Base-by-base conservation (phyloP, 2,113 vertebrate species). In the Picathartes gymnocephalus region DNA sequence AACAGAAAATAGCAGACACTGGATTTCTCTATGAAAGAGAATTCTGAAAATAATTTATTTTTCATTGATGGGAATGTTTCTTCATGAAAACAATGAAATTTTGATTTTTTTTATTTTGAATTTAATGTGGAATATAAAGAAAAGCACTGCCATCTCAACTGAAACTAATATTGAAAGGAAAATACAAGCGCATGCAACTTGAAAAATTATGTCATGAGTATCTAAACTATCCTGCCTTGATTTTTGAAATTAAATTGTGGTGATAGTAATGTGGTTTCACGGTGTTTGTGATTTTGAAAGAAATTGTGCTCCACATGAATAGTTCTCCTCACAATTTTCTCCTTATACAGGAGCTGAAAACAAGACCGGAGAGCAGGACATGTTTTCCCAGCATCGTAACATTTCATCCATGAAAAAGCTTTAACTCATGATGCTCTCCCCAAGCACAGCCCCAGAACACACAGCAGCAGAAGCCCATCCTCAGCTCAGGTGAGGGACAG, bases 371-470 rank as follows among this genome's bases (percentile, higher is more conserved):
- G 33, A 47, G 44, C 31, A 28, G 35, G 9, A 13, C 19, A 8
- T 2, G 7, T 35, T 42, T 60, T 8, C 33, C 37, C 18, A 72
- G 31, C 1, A 1, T 10, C 5, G 7, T 4, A 40, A 70, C n/a
- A 45, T 44, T 37, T 40, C 27, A 27, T 2, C 33, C 31, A 14
- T 13, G 27, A 33, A 24, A 30, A 45, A 47, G 30, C 35, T 30
- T 5, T 10, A 20, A 39, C 2, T 5, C 14, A 6, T 27, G 48
- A 82, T 14, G 33, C 13, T 14, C 18, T 25, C 2, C 21, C 19
- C 15, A 9, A 13, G 50, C 47, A 42, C 4, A 7, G 45, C 35
- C 66, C 35, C 0, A 3, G 0, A 1, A 31, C 42, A 7, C 1
- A 0, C 0, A 7, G 40, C 50, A 77, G 68, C 37, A 70, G 56